These are phyloP conservation scores for Platycercus adscitus DNA, from an alignment of 2,113 vertebrate species.

Conservation along the genomic window DNA sequence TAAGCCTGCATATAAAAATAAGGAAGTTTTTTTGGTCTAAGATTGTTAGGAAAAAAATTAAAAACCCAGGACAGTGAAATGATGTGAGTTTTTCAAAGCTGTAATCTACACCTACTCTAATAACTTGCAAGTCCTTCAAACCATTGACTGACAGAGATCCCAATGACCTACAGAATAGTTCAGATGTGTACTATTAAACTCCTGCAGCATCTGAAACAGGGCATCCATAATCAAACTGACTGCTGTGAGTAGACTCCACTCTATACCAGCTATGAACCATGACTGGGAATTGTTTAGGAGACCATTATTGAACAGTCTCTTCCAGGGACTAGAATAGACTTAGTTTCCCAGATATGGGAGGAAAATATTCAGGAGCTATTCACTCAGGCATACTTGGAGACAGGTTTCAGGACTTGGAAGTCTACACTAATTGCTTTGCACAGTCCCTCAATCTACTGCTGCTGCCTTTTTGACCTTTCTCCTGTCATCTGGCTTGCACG, in stretches of 20 bases:
- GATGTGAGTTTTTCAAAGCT: background rate
- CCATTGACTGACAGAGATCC: background rate
- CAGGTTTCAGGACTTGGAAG: background rate
- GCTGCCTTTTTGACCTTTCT: background rate
- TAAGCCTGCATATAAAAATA: background rate
- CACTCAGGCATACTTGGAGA: background rate
- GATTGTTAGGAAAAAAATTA: background rate
- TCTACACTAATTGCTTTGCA: background rate
- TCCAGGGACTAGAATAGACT: background rate
- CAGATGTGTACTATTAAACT: background rate
- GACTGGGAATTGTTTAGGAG: background rate
- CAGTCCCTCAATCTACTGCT: accelerated
- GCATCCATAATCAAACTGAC: background rate
- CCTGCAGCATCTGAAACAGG: background rate
- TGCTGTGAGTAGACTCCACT: background rate
- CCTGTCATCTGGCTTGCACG: background rate
- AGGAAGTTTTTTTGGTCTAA: background rate
- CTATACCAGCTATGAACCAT: background rate
- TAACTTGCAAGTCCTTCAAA: background rate
- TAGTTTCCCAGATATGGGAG: background rate
- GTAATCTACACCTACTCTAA: background rate
- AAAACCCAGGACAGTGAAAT: background rate
- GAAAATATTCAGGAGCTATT: background rate
- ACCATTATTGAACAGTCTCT: background rate
- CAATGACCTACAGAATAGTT: background rate